Conservation (phyloP, 2,113 vertebrate species). For the Ctenodactylus gundi region DNA sequence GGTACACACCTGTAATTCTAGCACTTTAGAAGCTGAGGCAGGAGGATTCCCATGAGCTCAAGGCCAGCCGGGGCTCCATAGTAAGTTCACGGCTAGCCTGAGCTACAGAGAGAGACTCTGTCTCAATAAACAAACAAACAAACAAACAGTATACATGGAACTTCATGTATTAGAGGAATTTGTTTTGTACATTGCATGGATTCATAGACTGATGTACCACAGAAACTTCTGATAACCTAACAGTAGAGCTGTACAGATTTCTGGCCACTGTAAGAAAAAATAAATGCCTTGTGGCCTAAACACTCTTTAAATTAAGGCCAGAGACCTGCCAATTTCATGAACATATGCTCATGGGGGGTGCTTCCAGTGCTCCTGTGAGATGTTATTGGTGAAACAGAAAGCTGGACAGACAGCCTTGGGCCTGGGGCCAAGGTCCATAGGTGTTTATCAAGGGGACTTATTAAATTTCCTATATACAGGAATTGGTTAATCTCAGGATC, state of each 20-base stretch:
- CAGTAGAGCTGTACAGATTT: background rate
- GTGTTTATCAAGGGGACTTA: background rate
- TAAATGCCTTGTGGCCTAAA: background rate
- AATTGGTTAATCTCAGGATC: background rate
- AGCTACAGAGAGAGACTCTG: too few species aligned
- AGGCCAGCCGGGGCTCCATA: too few species aligned
- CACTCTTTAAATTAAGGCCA: background rate
- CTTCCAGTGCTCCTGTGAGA: background rate
- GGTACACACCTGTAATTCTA: too few species aligned
- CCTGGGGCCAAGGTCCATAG: accelerated
- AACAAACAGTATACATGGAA: too few species aligned
- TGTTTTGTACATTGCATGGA: background rate
- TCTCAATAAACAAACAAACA: too few species aligned
- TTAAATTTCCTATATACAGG: background rate
- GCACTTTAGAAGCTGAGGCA: too few species aligned
- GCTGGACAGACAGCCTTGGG: background rate
- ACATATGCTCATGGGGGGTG: accelerated
- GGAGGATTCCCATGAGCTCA: too few species aligned
- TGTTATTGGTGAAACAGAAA: background rate
- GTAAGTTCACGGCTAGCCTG: too few species aligned
- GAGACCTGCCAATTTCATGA: background rate
- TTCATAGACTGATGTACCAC: background rate
- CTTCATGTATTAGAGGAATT: background rate
- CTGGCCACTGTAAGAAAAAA: background rate
- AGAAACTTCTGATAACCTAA: background rate